A percentile compares a stretch with the other conserved stretches of the same genome.
phyloP scores from a whole-genome alignment of 23 tunicate species.

The Pegea sp. region DNA sequence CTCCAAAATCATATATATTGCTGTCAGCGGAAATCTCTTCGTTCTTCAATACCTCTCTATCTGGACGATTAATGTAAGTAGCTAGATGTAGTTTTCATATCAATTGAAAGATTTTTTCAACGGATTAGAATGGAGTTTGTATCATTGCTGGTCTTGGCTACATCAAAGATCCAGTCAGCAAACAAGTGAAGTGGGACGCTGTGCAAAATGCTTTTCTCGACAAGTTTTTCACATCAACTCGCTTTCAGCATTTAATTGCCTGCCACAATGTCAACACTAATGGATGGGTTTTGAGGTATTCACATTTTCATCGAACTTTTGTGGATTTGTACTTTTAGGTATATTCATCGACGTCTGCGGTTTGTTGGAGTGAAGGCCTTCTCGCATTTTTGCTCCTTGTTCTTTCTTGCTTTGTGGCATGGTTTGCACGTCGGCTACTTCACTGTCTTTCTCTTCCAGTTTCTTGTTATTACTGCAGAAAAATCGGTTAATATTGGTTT shows the following conservation, averaged over 20 bases:
- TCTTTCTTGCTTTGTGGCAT: constrained; percentile 88
- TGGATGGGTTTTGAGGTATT: constrained; percentile 53
- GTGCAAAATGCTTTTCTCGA: constrained; percentile 34
- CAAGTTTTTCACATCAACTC: constrained; percentile 15
- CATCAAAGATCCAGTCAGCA: constrained; percentile 21
- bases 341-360: constrained; percentile 60
- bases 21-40: constrained; percentile 8
- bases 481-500: constrained; percentile 13
- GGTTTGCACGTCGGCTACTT: constrained; percentile 84
- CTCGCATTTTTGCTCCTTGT: constrained; percentile 29
- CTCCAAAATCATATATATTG: constrained; percentile 12
- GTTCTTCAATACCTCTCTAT: constrained; percentile 24
- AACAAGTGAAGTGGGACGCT: constrained; percentile 40
- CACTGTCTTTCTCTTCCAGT: constrained; percentile 55
- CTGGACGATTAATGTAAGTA: constrained; percentile 63
- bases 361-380: constrained; percentile 39
- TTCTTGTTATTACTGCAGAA: constrained; percentile 46
- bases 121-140: constrained; percentile 33
- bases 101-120: too few species aligned
- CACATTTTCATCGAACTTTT: too few species aligned
- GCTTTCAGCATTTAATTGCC: constrained; percentile 47
- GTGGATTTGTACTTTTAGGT: too few species aligned
- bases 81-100: too few species aligned
- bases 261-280: constrained; percentile 77
- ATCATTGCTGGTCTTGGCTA: constrained; percentile 74